phyloP scores from a whole-genome alignment of 92 coral and sea anemone species.

The Phenganax stokvisi region DNA sequence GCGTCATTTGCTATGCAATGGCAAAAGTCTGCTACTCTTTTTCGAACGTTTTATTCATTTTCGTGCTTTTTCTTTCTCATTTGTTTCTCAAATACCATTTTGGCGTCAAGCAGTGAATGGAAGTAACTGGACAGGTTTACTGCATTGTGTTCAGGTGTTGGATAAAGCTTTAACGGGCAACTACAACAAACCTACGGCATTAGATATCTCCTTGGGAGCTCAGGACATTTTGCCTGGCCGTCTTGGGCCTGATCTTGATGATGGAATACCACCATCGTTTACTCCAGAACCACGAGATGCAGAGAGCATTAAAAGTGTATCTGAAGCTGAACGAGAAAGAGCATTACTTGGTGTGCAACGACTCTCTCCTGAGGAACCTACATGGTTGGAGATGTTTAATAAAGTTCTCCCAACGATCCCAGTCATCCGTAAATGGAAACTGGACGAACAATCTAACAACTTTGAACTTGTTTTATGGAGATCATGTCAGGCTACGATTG shows the following conservation, averaged over 20 bases:
- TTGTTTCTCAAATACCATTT: slow-evolving; percentile 66
- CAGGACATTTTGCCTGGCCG: slow-evolving; percentile 41
- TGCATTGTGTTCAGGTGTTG: slow-evolving; percentile 69
- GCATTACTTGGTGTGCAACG: slow-evolving; percentile 58
- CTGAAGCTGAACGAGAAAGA: slow-evolving; percentile 68
- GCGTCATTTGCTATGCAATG: slow-evolving; percentile 75
- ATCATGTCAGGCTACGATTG: slow-evolving; percentile 65
- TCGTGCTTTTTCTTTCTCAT: slow-evolving; percentile 83
- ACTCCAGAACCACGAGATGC: slow-evolving; percentile 84
- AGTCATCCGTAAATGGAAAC: slow-evolving; percentile 63
- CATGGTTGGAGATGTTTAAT: slow-evolving; percentile 71
- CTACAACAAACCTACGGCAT: slow-evolving; percentile 70
- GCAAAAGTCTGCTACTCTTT: slow-evolving; percentile 72
- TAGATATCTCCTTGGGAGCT: slow-evolving; percentile 61
- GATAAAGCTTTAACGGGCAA: slow-evolving; percentile 60
- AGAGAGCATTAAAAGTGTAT: slow-evolving; percentile 69
- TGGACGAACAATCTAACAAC: slow-evolving; percentile 45
- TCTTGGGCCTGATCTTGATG: slow-evolving; percentile 69
- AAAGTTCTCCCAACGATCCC: slow-evolving; percentile 82
- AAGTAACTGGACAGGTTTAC: slow-evolving; percentile 76
- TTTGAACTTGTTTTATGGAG: slow-evolving; percentile 73
- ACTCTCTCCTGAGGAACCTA: slow-evolving; percentile 46
- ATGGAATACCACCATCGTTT: slow-evolving; percentile 69
- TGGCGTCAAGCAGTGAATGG: slow-evolving; percentile 71
- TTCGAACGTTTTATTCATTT: slow-evolving; percentile 78